A percentile compares a stretch with the other conserved stretches of the same genome.
phyloP scores from a whole-genome alignment of 2,888 invertebrate species.

The Dyspetes luteomarginatus region DNA sequence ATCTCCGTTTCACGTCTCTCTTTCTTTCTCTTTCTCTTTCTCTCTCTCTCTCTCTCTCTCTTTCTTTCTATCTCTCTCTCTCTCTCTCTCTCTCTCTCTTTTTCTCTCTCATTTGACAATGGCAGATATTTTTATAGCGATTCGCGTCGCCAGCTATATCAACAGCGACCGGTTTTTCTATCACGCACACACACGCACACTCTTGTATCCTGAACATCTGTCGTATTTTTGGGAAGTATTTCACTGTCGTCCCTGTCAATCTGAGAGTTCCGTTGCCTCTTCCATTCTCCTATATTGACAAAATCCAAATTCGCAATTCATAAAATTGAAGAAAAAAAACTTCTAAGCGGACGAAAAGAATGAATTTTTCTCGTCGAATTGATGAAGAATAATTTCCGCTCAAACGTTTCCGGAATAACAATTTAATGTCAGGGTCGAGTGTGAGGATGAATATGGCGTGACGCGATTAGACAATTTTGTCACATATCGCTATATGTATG shows the following conservation, averaged over 20 bases:
- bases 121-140: conserved; percentile 83
- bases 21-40: background rate
- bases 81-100: background rate
- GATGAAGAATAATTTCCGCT: conserved; percentile 51
- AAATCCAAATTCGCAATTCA: conserved; percentile 23
- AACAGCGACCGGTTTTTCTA: conserved; percentile 83
- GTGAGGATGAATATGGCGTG: conserved; percentile 51
- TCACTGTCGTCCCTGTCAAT: conserved; percentile 43
- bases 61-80: background rate
- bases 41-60: background rate
- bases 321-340: conserved; percentile 2
- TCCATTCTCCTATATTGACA: conserved; percentile 13
- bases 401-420: conserved; percentile 62
- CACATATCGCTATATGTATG: conserved; percentile 29
- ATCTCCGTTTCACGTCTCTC: background rate
- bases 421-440: conserved; percentile 64
- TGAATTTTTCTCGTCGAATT: conserved; percentile 13
- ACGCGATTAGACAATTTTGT: conserved; percentile 65
- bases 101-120: conserved; percentile 75
- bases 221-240: conserved; percentile 73
- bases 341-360: background rate
- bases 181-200: conserved; percentile 58
- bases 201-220: conserved; percentile 79
- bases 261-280: conserved; percentile 39
- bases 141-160: conserved; percentile 83